phyloP scores from a whole-genome alignment of 1,140 invertebrate genomes.

The Brachionus calyciflorus region DNA sequence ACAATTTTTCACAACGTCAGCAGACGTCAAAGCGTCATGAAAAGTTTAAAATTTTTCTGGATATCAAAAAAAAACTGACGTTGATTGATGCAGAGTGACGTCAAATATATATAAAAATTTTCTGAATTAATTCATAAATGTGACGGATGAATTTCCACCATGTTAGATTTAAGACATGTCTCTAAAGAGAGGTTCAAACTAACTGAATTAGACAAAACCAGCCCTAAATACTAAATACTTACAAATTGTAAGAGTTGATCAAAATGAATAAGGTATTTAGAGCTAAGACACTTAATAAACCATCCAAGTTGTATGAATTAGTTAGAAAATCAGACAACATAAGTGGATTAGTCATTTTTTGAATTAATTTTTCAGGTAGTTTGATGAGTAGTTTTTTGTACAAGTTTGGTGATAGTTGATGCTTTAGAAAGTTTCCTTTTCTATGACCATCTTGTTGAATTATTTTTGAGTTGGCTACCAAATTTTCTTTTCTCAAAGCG shows the following conservation, averaged over 20 bases:
- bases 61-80: too few species aligned
- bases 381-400: slow-evolving; percentile 76
- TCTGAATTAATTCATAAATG: too few species aligned
- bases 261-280: slow-evolving; percentile 87
- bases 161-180: too few species aligned
- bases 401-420: slow-evolving; percentile 63
- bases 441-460: slow-evolving; percentile 4
- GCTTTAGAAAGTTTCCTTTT: slow-evolving; percentile 38
- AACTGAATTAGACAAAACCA: slow-evolving; percentile 51
- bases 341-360: slow-evolving; percentile 75
- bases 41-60: too few species aligned
- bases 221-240: slow-evolving; percentile 55
- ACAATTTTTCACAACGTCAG: slow-evolving; percentile 82
- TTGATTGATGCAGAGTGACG: too few species aligned
- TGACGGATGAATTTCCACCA: too few species aligned
- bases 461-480: slow-evolving; percentile 35
- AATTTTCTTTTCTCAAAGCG: not conserved
- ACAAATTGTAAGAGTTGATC: slow-evolving; percentile 84
- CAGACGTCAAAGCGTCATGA: too few species aligned
- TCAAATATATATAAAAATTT: too few species aligned
- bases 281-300: slow-evolving; percentile 78
- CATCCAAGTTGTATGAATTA: slow-evolving; percentile 79
- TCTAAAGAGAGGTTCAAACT: slow-evolving; percentile 78
- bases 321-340: slow-evolving; percentile 86
- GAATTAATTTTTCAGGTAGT: slow-evolving; percentile 76